Evolutionary conservation across 2,888 invertebrate species (phyloP).

Genomic region (Heliconius hortense): DNA sequence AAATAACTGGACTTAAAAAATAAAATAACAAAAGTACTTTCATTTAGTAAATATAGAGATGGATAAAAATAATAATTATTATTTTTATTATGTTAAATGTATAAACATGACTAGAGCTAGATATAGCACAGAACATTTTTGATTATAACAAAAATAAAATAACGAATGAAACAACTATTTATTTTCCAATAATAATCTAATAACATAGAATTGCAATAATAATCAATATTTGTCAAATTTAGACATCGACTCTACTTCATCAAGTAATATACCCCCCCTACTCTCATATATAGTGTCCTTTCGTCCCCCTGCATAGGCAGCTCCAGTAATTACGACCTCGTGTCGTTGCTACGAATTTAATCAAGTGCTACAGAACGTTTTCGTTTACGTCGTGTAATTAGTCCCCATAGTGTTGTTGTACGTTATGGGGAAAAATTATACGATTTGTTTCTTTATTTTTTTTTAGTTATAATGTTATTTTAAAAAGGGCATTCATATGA

Average conservation of each 20-base stretch:
- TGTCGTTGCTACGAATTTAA: slow-evolving; percentile 28
- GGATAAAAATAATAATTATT: no score
- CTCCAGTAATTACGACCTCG: slow-evolving; percentile 23
- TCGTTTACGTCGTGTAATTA: slow-evolving; percentile 24
- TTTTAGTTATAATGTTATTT: not conserved
- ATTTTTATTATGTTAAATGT: no score
- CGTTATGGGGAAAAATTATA: not conserved
- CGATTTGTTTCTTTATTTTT: not conserved
- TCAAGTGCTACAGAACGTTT: slow-evolving; percentile 27
- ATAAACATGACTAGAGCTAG: no score
- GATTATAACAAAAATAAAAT: no score
- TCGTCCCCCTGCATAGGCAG: slow-evolving; percentile 6
- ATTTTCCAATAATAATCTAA: no score
- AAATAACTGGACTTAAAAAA: no score
- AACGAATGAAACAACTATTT: no score
- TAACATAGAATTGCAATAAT: not conserved
- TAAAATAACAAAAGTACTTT: no score
- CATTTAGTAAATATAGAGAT: no score
- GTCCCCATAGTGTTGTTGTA: not conserved
- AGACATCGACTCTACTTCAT: slow-evolving; percentile 4
- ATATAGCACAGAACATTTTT: no score
- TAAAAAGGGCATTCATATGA: no score
- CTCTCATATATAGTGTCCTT: not conserved
- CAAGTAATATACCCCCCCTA: not conserved
- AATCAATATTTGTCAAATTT: not conserved